A percentile compares a stretch with the other conserved stretches of the same genome.
These are phyloP conservation scores for Syrmaticus mikado DNA, from an alignment of 2,113 vertebrate genomes.

Conservation along the genomic window DNA sequence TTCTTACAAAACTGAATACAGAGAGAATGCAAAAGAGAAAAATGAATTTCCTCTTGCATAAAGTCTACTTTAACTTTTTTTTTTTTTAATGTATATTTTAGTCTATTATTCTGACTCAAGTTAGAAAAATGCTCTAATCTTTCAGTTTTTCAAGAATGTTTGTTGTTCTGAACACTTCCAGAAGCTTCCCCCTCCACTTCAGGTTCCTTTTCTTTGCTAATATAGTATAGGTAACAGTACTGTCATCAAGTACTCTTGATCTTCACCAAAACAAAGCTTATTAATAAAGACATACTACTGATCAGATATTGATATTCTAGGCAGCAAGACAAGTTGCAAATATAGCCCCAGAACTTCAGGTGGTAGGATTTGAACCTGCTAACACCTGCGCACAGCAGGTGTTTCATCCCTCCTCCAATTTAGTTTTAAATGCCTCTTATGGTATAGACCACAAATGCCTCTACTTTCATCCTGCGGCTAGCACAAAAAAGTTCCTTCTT, in stretches of 20 bases:
- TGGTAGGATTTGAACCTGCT: background rate
- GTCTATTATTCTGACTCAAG: background rate
- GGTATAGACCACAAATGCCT: background rate
- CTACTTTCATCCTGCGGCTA: background rate
- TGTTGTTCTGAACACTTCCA: background rate
- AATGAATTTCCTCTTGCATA: background rate
- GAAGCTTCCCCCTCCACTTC: rapidly evolving
- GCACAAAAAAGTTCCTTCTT: background rate
- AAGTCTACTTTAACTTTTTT: background rate
- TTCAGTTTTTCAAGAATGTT: background rate
- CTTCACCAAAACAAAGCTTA: background rate
- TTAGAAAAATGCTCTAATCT: background rate
- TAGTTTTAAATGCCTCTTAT: background rate
- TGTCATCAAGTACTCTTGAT: background rate
- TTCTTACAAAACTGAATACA: background rate
- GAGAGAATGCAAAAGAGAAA: background rate
- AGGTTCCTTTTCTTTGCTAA: background rate
- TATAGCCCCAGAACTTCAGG: background rate
- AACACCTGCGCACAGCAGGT: rapidly evolving
- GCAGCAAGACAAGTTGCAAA: background rate
- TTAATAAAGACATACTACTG: background rate
- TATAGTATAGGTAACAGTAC: background rate
- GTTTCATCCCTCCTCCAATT: background rate
- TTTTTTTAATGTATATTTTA: background rate
- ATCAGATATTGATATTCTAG: background rate